Base-by-base conservation (phyloP, 2,888 invertebrate species). In the Deilephila porcellus region DNA sequence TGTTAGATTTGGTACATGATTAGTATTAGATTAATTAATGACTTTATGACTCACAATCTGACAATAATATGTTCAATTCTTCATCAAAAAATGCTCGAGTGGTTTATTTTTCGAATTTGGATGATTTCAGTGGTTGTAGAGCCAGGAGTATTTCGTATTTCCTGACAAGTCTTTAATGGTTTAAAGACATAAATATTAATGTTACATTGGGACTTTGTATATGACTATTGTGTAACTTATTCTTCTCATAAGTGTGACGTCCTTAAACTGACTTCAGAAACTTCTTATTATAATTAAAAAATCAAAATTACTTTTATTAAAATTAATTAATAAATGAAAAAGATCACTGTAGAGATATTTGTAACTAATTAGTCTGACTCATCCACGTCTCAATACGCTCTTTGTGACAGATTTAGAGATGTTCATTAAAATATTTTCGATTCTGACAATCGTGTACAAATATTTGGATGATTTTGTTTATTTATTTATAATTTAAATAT, bases 351-450 rank as follows among this genome's bases (percentile, higher is more conserved):
- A 4, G 25, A 52, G 45, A 67, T 52, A 52, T 52, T 67, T 52
- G 67, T 17, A 17, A n/a, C 25, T 25, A 67, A 67, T 67, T 67
- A 67, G 45, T 52, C 25, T 67, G 63, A 63, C 34, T 63, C 63
- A 25, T 52, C 25, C 14, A 25, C 37, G 20, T 11, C 17, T 52
- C 17, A 52, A 67, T 52, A 25, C 34, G 37, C 37, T 67, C 67
- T 52, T 67, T 67, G 67, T 52, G 67, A 67, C 67, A 52, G 52
- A 67, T 67, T 52, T 67, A 67, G 67, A 67, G 45, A 52, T 17
- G 5, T 25, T 67, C 67, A 52, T 67, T 67, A 67, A 37, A 63
- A 25, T 52, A 45, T 67, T 67, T 52, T 45, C 25, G 52, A 52
- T 52, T 64, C 19, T 64, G 37, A 63, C 63, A 7, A 52, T 67